A percentile compares a stretch with the other conserved stretches of the same genome.
Evolutionary conservation across 2,888 invertebrate genomes (phyloP).

Genomic region (Drosophila pegasa): DNA sequence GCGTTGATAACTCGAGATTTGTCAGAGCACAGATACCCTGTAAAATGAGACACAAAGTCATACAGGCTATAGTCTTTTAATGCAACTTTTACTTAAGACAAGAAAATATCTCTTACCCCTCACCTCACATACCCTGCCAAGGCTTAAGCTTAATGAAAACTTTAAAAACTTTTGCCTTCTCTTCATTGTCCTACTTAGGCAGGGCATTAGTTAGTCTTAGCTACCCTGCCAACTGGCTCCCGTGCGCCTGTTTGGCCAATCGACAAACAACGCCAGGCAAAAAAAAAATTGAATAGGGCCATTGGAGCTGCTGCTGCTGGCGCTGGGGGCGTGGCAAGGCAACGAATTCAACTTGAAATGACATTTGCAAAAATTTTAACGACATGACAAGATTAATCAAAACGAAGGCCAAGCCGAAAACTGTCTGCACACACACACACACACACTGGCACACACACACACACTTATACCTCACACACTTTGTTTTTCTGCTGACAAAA

Average conservation of each 20-base stretch:
- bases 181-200: neutral
- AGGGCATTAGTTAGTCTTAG: constrained; percentile 6
- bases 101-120: no score
- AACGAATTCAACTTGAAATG: constrained; percentile 70
- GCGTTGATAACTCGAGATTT: neutral
- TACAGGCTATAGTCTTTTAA: no score
- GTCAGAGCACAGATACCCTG: neutral
- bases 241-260: constrained; percentile 33
- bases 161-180: neutral
- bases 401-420: constrained; percentile 59
- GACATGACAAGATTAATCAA: constrained; percentile 78
- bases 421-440: constrained; percentile 31
- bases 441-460: neutral
- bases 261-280: constrained; percentile 24
- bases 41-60: neutral
- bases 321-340: neutral
- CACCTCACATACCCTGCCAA: neutral
- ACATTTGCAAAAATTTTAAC: constrained; percentile 80
- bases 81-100: no score
- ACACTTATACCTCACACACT: constrained; percentile 16
- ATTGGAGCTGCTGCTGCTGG: neutral
- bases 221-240: neutral
- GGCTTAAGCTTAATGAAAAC: neutral
- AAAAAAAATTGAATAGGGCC: neutral
- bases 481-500: constrained; percentile 74